Base-by-base conservation (phyloP, 2,888 invertebrate genomes). In the Dicyrtomina minuta region DNA sequence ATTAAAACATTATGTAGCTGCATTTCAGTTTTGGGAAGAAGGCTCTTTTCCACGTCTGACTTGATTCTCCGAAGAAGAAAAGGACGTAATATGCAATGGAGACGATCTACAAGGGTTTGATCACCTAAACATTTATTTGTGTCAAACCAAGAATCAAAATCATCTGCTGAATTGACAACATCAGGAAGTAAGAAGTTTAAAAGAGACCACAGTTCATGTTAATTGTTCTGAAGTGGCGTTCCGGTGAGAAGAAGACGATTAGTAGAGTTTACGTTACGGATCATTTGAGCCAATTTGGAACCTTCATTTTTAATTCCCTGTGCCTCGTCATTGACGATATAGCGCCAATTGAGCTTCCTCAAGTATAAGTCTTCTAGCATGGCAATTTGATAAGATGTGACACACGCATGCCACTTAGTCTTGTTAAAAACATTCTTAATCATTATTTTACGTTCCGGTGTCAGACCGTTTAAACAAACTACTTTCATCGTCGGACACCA, bases 201-300 rank as follows among this genome's bases (percentile, higher is more conserved):
- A 22, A 90, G 80, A 0, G 89, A 85, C 89, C 90, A 90, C 17
- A 90, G 80, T 81, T 90, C 90, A 0, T 83, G 79, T 58, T 90
- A 81, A 81, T 88, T 86, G 80, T 90, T 90, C 79, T 90, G 90
- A 17, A 90, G 81, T 0, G 90, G 90, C 1, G 90, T 90, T 0
- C 90, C 90, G n/a, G 89, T 89, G 70, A 90, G 80, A 46, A 90
- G 79, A 2, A 89, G 80, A 12, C 88, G 84, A 78, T 87, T 87
- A 20, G 80, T 78, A 4, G 84, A 84, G 17, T 81, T 80, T 64
- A 86, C 83, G 51, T 76, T 69, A 66, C 84, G 82, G 15, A 75
- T 72, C 13, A 43, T 41, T 8, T 43, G 58, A 6, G 77, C 55
- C 17, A 89, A 82, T 70, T 82, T 79, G 58, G 86, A 85, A 3